phyloP scores from a whole-genome alignment of 2,113 vertebrate genomes.

The Cathartes aura region DNA sequence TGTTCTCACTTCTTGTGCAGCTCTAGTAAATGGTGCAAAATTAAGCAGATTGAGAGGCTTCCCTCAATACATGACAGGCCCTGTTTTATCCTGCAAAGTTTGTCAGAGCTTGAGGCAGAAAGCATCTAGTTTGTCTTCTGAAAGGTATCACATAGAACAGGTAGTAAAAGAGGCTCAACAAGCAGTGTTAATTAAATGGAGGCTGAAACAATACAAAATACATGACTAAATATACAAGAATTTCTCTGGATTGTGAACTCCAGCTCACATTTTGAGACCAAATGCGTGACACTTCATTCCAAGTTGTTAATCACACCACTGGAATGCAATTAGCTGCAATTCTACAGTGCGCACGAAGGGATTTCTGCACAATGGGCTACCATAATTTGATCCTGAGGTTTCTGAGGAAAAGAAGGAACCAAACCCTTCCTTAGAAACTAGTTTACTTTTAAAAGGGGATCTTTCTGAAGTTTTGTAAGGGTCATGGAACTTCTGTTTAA shows the following conservation, averaged over 20 bases:
- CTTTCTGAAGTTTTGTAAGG: background rate
- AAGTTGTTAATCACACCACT: background rate
- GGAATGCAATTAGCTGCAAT: background rate
- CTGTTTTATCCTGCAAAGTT: background rate
- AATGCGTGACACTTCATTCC: background rate
- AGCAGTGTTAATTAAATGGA: background rate
- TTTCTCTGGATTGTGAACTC: background rate
- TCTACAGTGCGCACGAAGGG: background rate
- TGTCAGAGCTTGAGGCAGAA: background rate
- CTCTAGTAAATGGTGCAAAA: background rate
- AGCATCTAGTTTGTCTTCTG: background rate
- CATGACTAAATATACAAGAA: background rate
- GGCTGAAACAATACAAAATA: background rate
- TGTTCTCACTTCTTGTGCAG: background rate
- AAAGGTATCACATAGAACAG: background rate
- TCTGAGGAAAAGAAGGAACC: background rate
- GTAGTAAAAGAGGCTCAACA: background rate
- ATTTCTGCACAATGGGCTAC: background rate
- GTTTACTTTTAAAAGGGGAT: background rate
- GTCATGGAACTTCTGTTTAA: background rate
- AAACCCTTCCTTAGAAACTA: background rate
- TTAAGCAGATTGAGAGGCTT: background rate
- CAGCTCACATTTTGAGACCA: background rate
- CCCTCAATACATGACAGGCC: background rate
- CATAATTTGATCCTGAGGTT: background rate